Base-by-base conservation (phyloP, 2,113 vertebrate species). In the Cottus gobio region DNA sequence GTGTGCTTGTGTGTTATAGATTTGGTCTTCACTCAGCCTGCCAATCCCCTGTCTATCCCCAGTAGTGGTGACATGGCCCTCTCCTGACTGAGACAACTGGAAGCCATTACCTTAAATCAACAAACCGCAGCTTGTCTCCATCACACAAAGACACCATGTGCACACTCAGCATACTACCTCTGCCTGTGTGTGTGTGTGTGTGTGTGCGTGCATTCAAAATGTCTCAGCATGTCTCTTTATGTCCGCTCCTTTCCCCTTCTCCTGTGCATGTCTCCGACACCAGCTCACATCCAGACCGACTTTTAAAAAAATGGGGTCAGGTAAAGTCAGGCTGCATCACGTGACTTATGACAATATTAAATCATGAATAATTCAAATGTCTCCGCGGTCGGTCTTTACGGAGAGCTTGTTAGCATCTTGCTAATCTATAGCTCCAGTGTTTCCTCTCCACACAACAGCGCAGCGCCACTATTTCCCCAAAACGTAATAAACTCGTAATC, bases 71-170 rank as follows among this genome's bases (percentile, higher is more conserved):
- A 83, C 78, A 72, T 24, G 1, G 56, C 0, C 61, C 46, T 71
- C 37, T 86, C 58, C 82, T 74, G 69, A 79, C 75, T 69, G 75
- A 84, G 70, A 76, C 79, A 72, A 90, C 85, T 92, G 87, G 82
- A 84, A 93, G 64, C 80, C 71, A 89, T 91, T 86, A 90, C 74
- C 80, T 85, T 80, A 80, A 80, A 73, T 85, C 82, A 93, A 91
- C 88, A 86, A 89, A 91, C 71, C 76, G 71, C 37, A 69, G 61
- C 28, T 74, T 13, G 10, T 78, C 80, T 71, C 57, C 44, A 69
- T 83, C 68, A 61, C 76, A 89, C 79, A 84, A 77, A 91, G 77
- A 79, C 61, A 22, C 70, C 75, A 85, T 84, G 62, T 87, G 86
- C 87, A 85, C 85, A 75, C 83, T 90, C 87, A 92, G 88, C 87